Percentiles rank a stretch among this genome's conserved stretches.
Evolutionary conservation across 2,797 vertebrate genomes (phyloP).

Genomic region (Petrocephalus sullivani): DNA sequence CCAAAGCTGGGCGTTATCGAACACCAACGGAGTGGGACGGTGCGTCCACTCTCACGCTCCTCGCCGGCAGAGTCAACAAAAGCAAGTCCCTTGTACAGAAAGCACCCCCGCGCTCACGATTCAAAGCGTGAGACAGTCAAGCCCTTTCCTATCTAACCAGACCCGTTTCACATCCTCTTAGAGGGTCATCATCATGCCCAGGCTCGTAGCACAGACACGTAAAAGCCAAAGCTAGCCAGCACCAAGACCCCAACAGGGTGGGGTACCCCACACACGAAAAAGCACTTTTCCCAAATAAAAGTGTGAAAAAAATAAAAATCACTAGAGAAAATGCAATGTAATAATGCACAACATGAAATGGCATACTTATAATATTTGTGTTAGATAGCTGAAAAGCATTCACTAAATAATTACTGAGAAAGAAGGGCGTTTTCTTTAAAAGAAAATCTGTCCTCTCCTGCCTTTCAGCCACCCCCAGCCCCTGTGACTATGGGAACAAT

Average conservation of each 20-base stretch:
- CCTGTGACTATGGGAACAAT: slow-evolving; percentile 14
- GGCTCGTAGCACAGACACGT: neutral
- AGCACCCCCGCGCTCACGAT: neutral
- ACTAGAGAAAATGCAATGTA: neutral
- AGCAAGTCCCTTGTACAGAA: neutral
- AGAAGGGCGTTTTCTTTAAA: neutral
- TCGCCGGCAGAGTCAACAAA: neutral
- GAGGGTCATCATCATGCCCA: neutral
- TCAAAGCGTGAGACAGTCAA: neutral
- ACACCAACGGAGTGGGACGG: neutral
- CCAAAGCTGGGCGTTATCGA: neutral
- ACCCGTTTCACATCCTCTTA: neutral
- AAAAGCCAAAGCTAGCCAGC: neutral
- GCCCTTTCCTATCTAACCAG: neutral
- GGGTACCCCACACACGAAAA: neutral
- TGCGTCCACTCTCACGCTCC: neutral
- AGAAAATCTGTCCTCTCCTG: neutral
- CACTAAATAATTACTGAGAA: neutral
- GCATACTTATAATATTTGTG: neutral
- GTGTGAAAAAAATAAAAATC: neutral
- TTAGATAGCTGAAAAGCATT: neutral
- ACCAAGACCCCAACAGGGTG: neutral
- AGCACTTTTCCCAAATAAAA: neutral
- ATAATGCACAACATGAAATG: neutral
- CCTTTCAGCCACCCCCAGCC: neutral